phyloP scores from a whole-genome alignment of 1,140 invertebrate genomes.

The Cotesia vestalis region DNA sequence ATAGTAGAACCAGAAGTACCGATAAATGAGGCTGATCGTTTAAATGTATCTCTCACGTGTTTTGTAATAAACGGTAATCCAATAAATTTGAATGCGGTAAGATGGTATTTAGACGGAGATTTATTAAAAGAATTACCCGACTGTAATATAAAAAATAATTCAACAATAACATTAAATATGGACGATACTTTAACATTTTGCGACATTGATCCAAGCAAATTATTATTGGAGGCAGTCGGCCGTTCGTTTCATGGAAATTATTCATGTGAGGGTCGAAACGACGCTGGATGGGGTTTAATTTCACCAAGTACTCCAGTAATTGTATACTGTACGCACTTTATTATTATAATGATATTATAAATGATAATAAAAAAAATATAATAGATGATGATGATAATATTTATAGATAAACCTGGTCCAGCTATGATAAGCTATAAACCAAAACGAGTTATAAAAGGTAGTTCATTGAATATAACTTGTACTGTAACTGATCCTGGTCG shows the following conservation, averaged over 20 bases:
- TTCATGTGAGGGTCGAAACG: conserved; percentile 86
- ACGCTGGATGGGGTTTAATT: conserved; percentile 83
- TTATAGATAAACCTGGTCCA: conserved; percentile 77
- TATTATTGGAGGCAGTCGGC: conserved; percentile 82
- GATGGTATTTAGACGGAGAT: conserved; percentile 85
- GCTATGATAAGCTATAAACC: conserved; percentile 78
- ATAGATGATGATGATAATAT: conserved; percentile 16
- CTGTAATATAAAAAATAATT: conserved; percentile 70
- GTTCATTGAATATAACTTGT: conserved; percentile 80
- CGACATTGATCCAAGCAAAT: conserved; percentile 84
- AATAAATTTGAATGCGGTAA: conserved; percentile 71
- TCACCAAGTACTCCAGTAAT: conserved; percentile 78
- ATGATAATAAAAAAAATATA: not conserved
- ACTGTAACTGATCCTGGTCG: conserved; percentile 82
- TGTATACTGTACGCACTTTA: conserved; percentile 76
- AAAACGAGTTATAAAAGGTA: conserved; percentile 79
- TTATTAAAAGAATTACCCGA: conserved; percentile 86
- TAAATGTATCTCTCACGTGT: conserved; percentile 84
- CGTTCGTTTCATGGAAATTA: conserved; percentile 91
- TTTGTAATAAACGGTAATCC: conserved; percentile 78
- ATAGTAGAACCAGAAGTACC: conserved; percentile 78
- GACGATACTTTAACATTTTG: conserved; percentile 70
- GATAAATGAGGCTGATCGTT: conserved; percentile 80
- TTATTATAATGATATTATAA: not conserved
- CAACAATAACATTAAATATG: conserved; percentile 42